Evolutionary conservation across 2,797 vertebrate genomes (phyloP).

Genomic region (Spheniscus humboldti): DNA sequence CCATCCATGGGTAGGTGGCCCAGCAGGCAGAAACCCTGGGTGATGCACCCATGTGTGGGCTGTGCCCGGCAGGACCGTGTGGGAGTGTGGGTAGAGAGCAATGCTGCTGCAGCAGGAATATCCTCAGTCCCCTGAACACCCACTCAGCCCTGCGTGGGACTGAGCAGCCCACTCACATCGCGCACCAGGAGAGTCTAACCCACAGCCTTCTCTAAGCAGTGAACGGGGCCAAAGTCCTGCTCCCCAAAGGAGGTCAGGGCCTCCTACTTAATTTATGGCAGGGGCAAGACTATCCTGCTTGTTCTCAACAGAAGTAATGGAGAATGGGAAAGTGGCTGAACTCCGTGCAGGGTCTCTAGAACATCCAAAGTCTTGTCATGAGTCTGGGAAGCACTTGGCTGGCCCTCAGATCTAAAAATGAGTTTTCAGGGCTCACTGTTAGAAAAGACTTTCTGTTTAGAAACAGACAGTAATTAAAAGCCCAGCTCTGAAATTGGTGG

Average conservation of each 20-base stretch:
- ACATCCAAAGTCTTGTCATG: background rate
- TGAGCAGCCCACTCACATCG: background rate
- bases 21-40: background rate
- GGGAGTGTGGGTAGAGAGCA: fast-evolving
- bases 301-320: background rate
- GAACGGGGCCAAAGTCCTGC: background rate
- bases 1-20: background rate
- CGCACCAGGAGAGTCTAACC: background rate
- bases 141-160: fast-evolving
- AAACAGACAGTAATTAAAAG: background rate
- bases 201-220: background rate
- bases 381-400: background rate
- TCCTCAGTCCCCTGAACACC: background rate
- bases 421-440: background rate
- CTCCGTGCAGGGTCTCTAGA: background rate
- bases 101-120: fast-evolving
- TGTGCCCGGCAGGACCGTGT: background rate
- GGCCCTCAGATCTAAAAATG: background rate
- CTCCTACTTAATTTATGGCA: background rate
- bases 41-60: fast-evolving
- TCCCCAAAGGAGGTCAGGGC: background rate
- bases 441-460: background rate
- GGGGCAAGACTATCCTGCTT: background rate
- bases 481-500: background rate
- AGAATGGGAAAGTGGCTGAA: background rate